Evolutionary conservation across 2,113 vertebrate genomes (phyloP).

Genomic region (Albula goreensis): DNA sequence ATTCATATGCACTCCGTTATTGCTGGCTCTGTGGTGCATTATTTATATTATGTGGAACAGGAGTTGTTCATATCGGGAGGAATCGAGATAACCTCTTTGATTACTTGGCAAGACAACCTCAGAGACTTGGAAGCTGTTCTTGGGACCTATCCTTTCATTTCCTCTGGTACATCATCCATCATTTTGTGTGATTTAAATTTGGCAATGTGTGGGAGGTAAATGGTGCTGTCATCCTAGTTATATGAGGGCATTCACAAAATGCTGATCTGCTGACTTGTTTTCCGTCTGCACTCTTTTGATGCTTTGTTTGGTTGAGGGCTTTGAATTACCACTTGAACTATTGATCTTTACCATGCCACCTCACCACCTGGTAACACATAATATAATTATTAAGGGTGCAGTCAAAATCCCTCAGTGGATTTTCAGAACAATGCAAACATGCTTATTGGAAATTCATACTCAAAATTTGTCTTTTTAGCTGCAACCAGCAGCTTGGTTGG

Average conservation of each 20-base stretch:
- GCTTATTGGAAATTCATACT: background rate
- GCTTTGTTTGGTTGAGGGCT: background rate
- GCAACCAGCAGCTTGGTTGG: too few relatives aligned
- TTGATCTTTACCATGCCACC: background rate
- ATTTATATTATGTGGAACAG: background rate
- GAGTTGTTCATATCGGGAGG: background rate
- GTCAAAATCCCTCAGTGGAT: background rate
- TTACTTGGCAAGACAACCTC: background rate
- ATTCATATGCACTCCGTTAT: background rate
- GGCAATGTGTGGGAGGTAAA: background rate
- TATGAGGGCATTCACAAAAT: background rate
- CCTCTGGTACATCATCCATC: background rate
- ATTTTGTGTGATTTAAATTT: background rate
- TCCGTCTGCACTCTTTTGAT: background rate
- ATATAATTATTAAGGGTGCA: background rate
- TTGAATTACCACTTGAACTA: background rate
- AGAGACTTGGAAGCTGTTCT: background rate
- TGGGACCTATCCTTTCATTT: background rate
- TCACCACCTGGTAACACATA: background rate
- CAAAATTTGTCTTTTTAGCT: background rate
- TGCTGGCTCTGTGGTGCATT: background rate
- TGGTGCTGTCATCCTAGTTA: background rate
- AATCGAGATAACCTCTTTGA: background rate
- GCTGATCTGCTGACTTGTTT: background rate
- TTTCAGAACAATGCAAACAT: background rate